Percentiles rank a stretch among this genome's conserved stretches.
phyloP scores from a whole-genome alignment of 2,113 vertebrate genomes.

The Aspiorhynchus laticeps region DNA sequence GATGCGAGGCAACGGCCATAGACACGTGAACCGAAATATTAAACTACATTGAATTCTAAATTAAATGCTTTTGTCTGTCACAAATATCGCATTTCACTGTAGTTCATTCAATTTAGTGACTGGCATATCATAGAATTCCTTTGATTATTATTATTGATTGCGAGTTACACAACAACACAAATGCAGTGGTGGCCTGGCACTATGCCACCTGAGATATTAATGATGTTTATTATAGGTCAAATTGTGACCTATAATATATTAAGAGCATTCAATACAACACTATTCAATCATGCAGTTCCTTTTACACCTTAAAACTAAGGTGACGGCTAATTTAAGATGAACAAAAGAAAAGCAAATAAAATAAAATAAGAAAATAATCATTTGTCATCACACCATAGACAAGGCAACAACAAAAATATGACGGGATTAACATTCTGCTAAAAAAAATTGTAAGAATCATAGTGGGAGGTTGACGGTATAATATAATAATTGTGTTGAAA shows the following conservation, averaged over 20 bases:
- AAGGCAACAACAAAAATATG: background rate
- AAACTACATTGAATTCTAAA: background rate
- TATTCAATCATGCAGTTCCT: background rate
- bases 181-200: background rate
- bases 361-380: slow-evolving; percentile 16
- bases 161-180: background rate
- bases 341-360: background rate
- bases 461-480: background rate
- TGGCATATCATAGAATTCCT: background rate
- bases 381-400: background rate
- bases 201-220: slow-evolving; percentile 4
- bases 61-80: background rate
- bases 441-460: background rate
- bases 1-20: background rate
- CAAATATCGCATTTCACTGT: background rate
- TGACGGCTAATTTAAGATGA: background rate
- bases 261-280: background rate
- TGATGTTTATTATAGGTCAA: background rate
- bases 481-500: background rate
- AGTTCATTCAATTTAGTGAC: background rate
- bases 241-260: background rate
- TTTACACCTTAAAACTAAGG: background rate
- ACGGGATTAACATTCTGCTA: background rate
- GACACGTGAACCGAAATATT: background rate
- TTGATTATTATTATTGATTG: background rate